Evolutionary conservation across 2,888 invertebrate genomes (phyloP).

Genomic region (Cylloceria caligata): DNA sequence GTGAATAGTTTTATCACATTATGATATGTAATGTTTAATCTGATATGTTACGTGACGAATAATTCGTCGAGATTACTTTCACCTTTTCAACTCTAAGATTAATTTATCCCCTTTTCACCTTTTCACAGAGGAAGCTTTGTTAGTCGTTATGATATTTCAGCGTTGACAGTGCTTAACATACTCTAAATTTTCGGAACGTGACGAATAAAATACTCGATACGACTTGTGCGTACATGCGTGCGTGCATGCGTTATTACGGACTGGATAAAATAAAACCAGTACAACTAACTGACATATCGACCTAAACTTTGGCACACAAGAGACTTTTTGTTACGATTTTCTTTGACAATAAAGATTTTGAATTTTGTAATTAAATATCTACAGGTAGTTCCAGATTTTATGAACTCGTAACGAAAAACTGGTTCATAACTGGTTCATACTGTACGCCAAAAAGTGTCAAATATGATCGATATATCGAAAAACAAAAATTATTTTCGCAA

Average conservation of each 20-base stretch:
- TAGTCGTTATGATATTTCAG: not conserved
- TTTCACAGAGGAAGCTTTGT: slow-evolving; percentile 15
- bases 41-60: slow-evolving; percentile 53
- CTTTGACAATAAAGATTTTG: not conserved
- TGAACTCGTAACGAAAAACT: not conserved
- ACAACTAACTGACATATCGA: slow-evolving; percentile 12
- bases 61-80: slow-evolving; percentile 44
- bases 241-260: not conserved
- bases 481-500: not conserved
- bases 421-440: not conserved
- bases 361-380: not conserved
- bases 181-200: not conserved
- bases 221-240: no score
- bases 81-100: slow-evolving; percentile 38
- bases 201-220: no score
- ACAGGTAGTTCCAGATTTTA: not conserved
- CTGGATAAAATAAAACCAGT: not conserved
- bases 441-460: not conserved
- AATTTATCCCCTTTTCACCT: slow-evolving; percentile 30
- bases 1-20: slow-evolving; percentile 64
- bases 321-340: slow-evolving; percentile 6
- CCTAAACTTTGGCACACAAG: slow-evolving; percentile 12
- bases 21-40: slow-evolving; percentile 59
- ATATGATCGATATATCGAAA: not conserved
- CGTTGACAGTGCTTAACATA: not conserved